Conservation (phyloP, 2,888 invertebrate species). For the Habroteleia sp. region DNA sequence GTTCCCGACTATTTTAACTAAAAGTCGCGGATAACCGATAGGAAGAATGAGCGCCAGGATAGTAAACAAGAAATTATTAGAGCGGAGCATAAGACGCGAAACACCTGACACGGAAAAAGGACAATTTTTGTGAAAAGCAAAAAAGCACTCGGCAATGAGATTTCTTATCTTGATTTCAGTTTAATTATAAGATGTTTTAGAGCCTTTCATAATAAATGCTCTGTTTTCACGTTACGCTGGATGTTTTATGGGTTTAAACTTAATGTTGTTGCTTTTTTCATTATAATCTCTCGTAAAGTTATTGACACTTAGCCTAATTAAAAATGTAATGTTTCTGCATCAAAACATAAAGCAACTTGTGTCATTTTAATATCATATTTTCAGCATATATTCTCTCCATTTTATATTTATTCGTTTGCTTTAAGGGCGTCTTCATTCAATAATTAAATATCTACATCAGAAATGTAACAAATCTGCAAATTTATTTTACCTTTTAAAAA, state of each 20-base stretch:
- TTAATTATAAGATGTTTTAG: constrained; percentile 52
- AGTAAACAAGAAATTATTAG: constrained; percentile 53
- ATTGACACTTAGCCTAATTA: constrained; percentile 35
- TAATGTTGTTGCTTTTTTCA: constrained; percentile 18
- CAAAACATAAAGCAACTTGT: neutral
- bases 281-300: constrained; percentile 13
- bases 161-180: constrained; percentile 48
- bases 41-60: constrained; percentile 36
- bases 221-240: constrained; percentile 13
- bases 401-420: no score
- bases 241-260: constrained; percentile 30
- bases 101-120: constrained; percentile 43
- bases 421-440: no score
- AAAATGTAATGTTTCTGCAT: neutral
- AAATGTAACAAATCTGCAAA: no score
- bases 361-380: neutral
- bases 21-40: constrained; percentile 52
- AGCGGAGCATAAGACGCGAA: constrained; percentile 42
- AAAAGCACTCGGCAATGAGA: constrained; percentile 47
- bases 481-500: no score
- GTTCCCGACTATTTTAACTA: constrained; percentile 34
- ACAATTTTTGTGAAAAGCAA: constrained; percentile 28
- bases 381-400: no score
- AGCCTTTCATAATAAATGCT: constrained; percentile 37
- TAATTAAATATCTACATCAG: no score